These are phyloP conservation scores for Mesocentrotus franciscanus DNA, from an alignment of 53 echinoderm and acorn worm genomes.

Conservation along the genomic window DNA sequence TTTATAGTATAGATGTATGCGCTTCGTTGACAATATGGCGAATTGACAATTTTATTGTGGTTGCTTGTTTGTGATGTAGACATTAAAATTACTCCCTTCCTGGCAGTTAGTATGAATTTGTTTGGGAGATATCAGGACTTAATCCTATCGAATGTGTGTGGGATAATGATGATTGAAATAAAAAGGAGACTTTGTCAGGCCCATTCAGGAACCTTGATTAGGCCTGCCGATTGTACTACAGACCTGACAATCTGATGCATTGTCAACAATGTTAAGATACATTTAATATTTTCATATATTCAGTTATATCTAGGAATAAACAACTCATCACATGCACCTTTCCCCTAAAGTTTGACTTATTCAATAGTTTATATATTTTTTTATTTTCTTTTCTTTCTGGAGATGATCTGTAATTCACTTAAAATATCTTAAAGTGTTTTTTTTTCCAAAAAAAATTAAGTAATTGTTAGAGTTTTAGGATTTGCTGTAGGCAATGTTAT, in stretches of 20 bases:
- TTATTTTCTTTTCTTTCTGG: neutral
- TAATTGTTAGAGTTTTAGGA: neutral
- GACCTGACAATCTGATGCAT: too few relatives aligned
- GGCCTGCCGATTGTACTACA: too few relatives aligned
- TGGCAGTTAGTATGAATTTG: neutral
- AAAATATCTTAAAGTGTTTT: neutral
- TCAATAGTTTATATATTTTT: neutral
- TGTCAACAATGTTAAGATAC: too few relatives aligned
- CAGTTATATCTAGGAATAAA: too few relatives aligned
- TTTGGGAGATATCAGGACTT: neutral
- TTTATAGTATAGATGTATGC: neutral
- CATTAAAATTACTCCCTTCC: slow-evolving; percentile 3
- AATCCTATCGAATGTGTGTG: neutral
- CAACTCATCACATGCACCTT: too few relatives aligned
- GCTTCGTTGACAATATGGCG: neutral
- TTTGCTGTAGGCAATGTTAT: slow-evolving; percentile 39
- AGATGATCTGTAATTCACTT: neutral
- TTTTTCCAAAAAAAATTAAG: neutral
- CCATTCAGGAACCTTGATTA: too few relatives aligned
- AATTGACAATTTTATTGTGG: slow-evolving; percentile 10
- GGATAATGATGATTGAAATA: too few relatives aligned
- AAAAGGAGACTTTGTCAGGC: too few relatives aligned
- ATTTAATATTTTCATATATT: too few relatives aligned
- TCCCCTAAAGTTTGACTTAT: too few relatives aligned
- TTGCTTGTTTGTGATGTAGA: slow-evolving; percentile 18